Conservation (phyloP, 2,797 vertebrate species). For the Poeciliopsis gracilis region DNA sequence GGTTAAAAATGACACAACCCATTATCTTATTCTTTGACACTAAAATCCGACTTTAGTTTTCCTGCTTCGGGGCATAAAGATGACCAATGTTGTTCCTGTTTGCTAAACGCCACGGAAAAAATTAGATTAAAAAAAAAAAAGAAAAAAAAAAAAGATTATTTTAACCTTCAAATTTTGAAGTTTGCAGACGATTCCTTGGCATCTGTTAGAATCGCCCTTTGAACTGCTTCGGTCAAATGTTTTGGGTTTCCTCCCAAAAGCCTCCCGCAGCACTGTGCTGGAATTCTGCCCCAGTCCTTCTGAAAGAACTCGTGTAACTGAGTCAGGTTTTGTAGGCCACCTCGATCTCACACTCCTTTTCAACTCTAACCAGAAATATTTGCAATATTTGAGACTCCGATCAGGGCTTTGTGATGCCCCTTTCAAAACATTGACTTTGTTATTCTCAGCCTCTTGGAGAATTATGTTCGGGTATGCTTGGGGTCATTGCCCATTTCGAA, state of each 20-base stretch:
- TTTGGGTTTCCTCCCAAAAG: background rate
- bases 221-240: background rate
- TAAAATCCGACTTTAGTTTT: background rate
- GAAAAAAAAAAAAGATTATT: background rate
- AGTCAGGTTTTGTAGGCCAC: background rate
- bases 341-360: background rate
- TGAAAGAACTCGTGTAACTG: background rate
- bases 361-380: background rate
- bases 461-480: background rate
- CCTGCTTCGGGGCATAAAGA: background rate
- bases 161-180: background rate
- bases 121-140: background rate
- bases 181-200: background rate
- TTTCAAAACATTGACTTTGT: background rate
- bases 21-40: background rate
- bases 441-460: background rate
- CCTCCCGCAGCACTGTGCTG: background rate
- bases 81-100: background rate
- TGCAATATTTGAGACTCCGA: background rate
- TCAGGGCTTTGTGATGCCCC: background rate
- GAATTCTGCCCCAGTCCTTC: background rate
- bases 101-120: background rate
- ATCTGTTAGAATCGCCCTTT: background rate
- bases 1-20: background rate
- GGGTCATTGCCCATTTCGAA: background rate